Evolutionary conservation across 2,888 invertebrate genomes (phyloP), one percentile per base, ranked within the genome.

Genomic region (Eristalis arbustorum): DNA sequence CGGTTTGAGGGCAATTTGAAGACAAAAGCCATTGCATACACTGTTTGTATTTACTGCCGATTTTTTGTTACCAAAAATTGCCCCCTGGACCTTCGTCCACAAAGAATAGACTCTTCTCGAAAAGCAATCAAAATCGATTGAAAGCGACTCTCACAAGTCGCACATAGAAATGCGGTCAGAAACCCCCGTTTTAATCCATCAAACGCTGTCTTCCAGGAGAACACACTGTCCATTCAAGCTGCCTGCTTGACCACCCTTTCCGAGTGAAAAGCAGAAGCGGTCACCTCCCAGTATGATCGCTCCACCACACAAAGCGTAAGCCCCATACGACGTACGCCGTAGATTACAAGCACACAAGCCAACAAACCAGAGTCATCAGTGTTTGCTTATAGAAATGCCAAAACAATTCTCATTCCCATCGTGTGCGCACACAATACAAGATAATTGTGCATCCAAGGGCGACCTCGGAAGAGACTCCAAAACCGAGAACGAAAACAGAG

Each of bases 401-500:
- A 59, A 59, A 69, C 69, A 69, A 59, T 69, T 69, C 25, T 25
- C 25, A 23, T 23, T n/a, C n/a, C 23, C 13, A 59, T 59, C 59
- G 14, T 59, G 25, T 28, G 59, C 59, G 23, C 23, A 59, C 23
- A 59, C 37, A 69, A 69, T 59, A 37, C 59, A 68, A 68, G 57
- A 31, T 22, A 57, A 68, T 68, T 68, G 56, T 57, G 28, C 69
- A 59, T 69, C 37, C 69, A 69, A 69, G 69, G 69, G 59, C 69
- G 56, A 69, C 37, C n/a, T 37, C 22, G 49, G 18, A 18, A 18
- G 49, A 49, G 49, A 49, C 49, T 49, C 49, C 49, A 18, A 42
- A 42, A 42, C 42, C 42, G 42, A 42, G n/a, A 6, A 42, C 23
- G 42, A 42, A 4, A 5, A 42, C 14, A 42, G 18, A 22, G 18